Percentiles rank a stretch among this genome's conserved stretches.
Evolutionary conservation across 2,888 invertebrate genomes (phyloP).

Genomic region (Rambutsinella grinnellia): DNA sequence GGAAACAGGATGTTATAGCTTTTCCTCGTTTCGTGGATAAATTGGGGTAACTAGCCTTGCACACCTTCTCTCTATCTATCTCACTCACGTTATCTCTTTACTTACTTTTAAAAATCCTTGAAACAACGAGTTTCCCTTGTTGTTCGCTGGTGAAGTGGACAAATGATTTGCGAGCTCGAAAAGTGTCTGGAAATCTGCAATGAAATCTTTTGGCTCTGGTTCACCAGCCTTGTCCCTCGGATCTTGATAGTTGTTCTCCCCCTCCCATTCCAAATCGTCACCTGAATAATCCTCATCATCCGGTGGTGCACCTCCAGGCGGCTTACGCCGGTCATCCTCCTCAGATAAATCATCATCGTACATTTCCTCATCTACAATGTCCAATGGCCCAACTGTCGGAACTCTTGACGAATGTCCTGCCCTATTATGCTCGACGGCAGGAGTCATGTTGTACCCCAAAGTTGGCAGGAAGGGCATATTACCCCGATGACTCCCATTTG

Average conservation of each 20-base stretch:
- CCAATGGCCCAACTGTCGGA: too few species aligned
- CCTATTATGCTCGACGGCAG: too few species aligned
- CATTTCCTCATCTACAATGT: constrained; percentile 15
- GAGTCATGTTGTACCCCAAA: background rate
- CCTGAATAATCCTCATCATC: background rate
- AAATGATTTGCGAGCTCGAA: constrained; percentile 62
- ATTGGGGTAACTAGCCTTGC: too few species aligned
- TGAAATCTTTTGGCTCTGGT: constrained; percentile 45
- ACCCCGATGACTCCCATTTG: background rate
- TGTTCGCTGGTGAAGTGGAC: constrained; percentile 57
- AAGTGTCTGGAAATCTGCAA: constrained; percentile 57
- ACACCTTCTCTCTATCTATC: constrained; percentile 2
- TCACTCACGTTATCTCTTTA: background rate
- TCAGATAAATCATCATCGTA: constrained; percentile 14
- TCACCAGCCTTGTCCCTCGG: constrained; percentile 6
- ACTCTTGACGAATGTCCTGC: too few species aligned
- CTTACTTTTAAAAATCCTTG: constrained; percentile 57
- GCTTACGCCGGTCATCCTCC: background rate
- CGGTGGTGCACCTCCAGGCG: background rate
- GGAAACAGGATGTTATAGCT: constrained; percentile 7
- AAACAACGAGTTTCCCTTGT: constrained; percentile 19
- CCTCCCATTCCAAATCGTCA: constrained; percentile 45
- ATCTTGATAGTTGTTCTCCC: constrained; percentile 18
- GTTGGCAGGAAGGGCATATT: background rate
- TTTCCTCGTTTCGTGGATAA: too few species aligned